Evolutionary conservation across 2,888 invertebrate species (phyloP).

Genomic region (Cantharis flavilabris): DNA sequence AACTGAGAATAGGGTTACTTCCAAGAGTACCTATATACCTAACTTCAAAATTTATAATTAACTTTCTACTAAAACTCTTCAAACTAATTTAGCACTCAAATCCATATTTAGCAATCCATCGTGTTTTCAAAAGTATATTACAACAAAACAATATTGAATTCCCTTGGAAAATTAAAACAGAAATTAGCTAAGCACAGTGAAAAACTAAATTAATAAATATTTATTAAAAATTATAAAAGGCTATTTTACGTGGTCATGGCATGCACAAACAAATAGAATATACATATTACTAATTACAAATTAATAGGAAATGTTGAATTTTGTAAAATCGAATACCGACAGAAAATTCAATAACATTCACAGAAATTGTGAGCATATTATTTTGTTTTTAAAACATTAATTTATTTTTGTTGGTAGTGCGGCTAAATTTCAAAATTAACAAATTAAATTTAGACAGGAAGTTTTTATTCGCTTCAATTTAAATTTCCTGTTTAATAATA

Average conservation of each 20-base stretch:
- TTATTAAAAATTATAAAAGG: not conserved
- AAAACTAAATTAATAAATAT: not conserved
- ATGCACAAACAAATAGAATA: not conserved
- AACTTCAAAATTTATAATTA: slow-evolving; percentile 1
- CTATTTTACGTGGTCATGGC: not conserved
- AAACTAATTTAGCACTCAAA: not conserved
- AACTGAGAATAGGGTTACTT: not conserved
- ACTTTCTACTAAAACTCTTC: not conserved
- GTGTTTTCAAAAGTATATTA: not conserved
- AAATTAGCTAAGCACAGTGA: not conserved
- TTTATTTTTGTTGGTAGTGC: not conserved
- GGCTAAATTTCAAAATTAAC: not conserved
- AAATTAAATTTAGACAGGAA: not conserved
- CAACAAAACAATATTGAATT: not conserved
- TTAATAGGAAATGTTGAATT: not conserved
- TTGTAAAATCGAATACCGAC: not conserved
- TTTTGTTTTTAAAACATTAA: not conserved
- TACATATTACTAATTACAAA: not conserved
- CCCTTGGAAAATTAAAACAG: not conserved
- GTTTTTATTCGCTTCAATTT: not conserved
- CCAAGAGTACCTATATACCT: not conserved
- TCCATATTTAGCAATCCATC: not conserved
- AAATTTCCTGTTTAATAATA: not conserved
- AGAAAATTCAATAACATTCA: not conserved
- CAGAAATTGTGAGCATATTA: not conserved